Conservation (phyloP, 2,888 invertebrate species). For the Yponomeuta plumbellus region DNA sequence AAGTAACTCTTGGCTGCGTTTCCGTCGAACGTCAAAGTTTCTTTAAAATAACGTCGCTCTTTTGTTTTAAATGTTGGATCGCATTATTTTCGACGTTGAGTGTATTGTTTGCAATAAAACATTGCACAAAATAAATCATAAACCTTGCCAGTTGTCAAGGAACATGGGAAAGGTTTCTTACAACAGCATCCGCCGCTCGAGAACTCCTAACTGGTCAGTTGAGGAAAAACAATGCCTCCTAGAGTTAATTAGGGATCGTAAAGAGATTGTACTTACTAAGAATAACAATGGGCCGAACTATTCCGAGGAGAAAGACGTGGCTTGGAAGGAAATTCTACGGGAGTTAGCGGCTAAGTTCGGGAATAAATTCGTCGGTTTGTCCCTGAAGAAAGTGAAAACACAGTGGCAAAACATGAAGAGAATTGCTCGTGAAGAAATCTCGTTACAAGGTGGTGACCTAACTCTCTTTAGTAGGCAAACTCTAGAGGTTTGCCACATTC, state of each 20-base stretch:
- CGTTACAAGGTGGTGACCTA: slow-evolving; percentile 43
- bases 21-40: slow-evolving; percentile 11
- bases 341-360: slow-evolving; percentile 55
- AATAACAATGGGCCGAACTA: slow-evolving; percentile 62
- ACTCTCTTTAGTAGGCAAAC: slow-evolving; percentile 53
- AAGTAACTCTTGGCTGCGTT: slow-evolving; percentile 2
- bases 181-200: slow-evolving; percentile 44
- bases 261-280: slow-evolving; percentile 59
- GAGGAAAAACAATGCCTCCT: slow-evolving; percentile 66
- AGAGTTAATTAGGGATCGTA: slow-evolving; percentile 63
- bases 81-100: slow-evolving; percentile 68
- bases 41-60: slow-evolving; percentile 26
- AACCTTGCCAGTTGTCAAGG: slow-evolving; percentile 38
- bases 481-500: slow-evolving; percentile 56
- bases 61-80: slow-evolving; percentile 71
- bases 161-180: slow-evolving; percentile 59
- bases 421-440: slow-evolving; percentile 63
- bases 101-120: slow-evolving; percentile 73
- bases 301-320: slow-evolving; percentile 64
- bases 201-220: slow-evolving; percentile 67
- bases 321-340: slow-evolving; percentile 63
- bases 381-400: slow-evolving; percentile 67
- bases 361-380: slow-evolving; percentile 55
- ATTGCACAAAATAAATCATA: slow-evolving; percentile 67
- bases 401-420: slow-evolving; percentile 74